These are phyloP conservation scores for Micropoecilia bifurca DNA, from an alignment of 2,797 vertebrate genomes.

Conservation along the genomic window DNA sequence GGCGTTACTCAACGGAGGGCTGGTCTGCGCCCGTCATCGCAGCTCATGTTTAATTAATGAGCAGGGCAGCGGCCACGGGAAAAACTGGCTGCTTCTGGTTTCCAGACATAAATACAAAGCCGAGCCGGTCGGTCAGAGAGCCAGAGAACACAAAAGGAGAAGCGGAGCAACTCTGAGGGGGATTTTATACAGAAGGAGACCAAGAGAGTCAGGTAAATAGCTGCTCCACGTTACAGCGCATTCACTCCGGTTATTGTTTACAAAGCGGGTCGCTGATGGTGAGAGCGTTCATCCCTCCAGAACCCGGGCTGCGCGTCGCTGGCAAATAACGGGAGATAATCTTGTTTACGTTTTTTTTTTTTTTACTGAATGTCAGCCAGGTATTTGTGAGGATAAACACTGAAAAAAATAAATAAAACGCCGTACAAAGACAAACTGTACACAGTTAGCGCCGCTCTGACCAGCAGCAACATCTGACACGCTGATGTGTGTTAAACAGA, in stretches of 20 bases:
- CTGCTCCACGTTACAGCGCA: constrained; percentile 1
- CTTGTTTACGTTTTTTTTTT: constrained; percentile 13
- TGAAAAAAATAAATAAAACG: no score
- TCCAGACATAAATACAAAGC: constrained; percentile 83
- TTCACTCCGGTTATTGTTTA: neutral
- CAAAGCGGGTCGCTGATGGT: constrained; percentile 12
- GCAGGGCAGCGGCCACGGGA: constrained; percentile 73
- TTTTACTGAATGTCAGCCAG: constrained; percentile 18
- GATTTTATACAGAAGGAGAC: constrained; percentile 60
- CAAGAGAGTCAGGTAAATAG: constrained; percentile 82
- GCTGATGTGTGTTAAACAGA: constrained; percentile 2
- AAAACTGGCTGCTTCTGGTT: constrained; percentile 90
- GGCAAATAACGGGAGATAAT: constrained; percentile 12
- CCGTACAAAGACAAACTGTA: neutral
- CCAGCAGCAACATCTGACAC: neutral
- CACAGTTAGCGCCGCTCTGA: neutral
- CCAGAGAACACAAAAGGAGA: constrained; percentile 70
- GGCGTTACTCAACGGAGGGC: constrained; percentile 41
- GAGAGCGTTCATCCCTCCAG: neutral
- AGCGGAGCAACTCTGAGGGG: constrained; percentile 57
- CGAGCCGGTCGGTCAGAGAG: constrained; percentile 66
- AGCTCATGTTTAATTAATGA: constrained; percentile 79
- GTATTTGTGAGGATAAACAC: constrained; percentile 14
- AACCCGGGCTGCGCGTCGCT: constrained; percentile 2
- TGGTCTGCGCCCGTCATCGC: constrained; percentile 65